A percentile compares a stretch with the other conserved stretches of the same genome.
Conservation (phyloP, 2,888 invertebrate species). For the Campoplex capitator region DNA sequence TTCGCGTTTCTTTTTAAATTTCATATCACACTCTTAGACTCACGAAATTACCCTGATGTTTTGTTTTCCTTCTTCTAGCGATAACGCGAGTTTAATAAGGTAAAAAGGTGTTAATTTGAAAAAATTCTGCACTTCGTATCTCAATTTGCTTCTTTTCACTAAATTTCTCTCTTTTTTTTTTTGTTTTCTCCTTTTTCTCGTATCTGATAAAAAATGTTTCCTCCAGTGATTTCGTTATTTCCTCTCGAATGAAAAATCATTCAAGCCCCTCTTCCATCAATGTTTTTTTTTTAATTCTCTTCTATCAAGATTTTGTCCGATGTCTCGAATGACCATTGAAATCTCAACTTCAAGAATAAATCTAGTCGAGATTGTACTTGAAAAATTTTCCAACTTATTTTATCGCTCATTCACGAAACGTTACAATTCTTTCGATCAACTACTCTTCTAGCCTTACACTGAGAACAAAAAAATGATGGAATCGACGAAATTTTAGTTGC, state of each 20-base stretch:
- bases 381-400: background rate
- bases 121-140: slow-evolving; percentile 40
- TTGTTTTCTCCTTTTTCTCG: background rate
- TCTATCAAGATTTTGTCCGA: background rate
- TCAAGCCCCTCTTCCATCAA: background rate
- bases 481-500: too few species aligned
- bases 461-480: too few species aligned
- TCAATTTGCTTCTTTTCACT: slow-evolving; percentile 34
- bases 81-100: slow-evolving; percentile 26
- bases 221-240: background rate
- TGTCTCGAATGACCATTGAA: slow-evolving; percentile 1
- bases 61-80: slow-evolving; percentile 40
- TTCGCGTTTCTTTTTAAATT: slow-evolving; percentile 14
- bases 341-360: slow-evolving; percentile 25
- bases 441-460: background rate
- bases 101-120: slow-evolving; percentile 19
- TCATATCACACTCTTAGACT: slow-evolving; percentile 58
- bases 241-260: background rate
- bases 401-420: background rate
- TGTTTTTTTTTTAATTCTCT: background rate
- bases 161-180: slow-evolving; percentile 8
- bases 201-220: background rate
- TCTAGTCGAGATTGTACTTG: background rate
- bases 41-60: slow-evolving; percentile 64
- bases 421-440: background rate